Percentiles rank a stretch among this genome's conserved stretches.
These are phyloP conservation scores for Meleagris gallopavo DNA, from an alignment of 2,113 vertebrate genomes.

Conservation along the genomic window DNA sequence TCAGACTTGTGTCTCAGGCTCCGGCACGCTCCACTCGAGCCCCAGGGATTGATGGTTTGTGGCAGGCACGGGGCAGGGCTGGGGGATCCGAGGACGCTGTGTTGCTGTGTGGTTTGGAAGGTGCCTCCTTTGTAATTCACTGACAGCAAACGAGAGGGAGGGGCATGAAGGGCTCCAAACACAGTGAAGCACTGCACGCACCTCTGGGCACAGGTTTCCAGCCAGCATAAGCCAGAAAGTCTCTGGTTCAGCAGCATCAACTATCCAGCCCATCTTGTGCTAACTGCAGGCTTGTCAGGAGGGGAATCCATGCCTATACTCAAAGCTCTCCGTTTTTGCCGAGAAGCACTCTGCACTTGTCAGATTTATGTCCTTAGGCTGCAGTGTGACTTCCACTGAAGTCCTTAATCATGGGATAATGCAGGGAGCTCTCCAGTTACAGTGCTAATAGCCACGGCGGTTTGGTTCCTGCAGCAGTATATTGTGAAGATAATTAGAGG, in stretches of 20 bases:
- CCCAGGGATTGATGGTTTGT: not conserved
- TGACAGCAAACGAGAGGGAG: not conserved
- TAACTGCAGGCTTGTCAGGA: not conserved
- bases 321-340: not conserved
- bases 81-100: not conserved
- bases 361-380: not conserved
- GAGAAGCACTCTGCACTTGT: not conserved
- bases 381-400: not conserved
- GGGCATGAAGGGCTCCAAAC: not conserved
- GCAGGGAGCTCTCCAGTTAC: not conserved
- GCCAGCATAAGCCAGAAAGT: not conserved
- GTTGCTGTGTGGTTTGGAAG: not conserved
- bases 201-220: not conserved
- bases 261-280: accelerated
- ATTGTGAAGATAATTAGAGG: constrained; percentile 8
- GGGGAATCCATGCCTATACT: not conserved
- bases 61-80: not conserved
- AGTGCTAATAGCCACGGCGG: not conserved
- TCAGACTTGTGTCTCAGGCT: constrained; percentile 49
- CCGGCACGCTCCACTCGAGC: not conserved
- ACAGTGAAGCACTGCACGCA: not conserved
- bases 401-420: not conserved
- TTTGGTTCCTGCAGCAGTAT: not conserved
- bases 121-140: not conserved
- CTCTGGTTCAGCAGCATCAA: not conserved